Conservation (phyloP, 1,140 invertebrate species). For the Anoplolepis gracilipes region DNA sequence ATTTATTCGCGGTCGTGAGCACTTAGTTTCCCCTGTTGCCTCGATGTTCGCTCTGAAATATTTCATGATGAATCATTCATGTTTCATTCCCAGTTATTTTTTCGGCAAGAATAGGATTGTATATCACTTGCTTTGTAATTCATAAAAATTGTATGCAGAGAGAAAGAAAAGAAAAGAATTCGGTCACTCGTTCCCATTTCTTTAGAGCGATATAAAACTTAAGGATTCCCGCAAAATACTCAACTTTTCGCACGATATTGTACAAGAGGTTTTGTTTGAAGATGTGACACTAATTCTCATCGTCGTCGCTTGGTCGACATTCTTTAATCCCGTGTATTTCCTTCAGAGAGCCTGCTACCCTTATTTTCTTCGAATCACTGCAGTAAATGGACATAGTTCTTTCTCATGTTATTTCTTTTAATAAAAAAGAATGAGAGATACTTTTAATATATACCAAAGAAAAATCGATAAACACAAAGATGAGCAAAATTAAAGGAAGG, state of each 20-base stretch:
- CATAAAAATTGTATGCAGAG: not conserved
- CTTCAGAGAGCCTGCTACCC: not conserved
- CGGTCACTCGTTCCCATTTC: not conserved
- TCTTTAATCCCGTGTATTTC: slow-evolving; percentile 19
- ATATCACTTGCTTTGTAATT: not conserved
- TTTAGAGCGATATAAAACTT: not conserved
- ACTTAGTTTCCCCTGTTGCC: not conserved
- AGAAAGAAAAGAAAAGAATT: not conserved
- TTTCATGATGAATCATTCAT: not conserved
- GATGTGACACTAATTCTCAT: slow-evolving; percentile 15
- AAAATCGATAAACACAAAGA: not conserved
- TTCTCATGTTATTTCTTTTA: not conserved
- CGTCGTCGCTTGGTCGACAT: not conserved
- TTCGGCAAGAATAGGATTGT: not conserved
- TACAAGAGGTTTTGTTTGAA: not conserved
- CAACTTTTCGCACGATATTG: not conserved
- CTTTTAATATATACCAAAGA: not conserved
- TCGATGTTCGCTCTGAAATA: not conserved
- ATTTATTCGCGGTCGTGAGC: not conserved
- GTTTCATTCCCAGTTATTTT: not conserved
- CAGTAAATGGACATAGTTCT: not conserved
- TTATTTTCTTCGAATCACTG: slow-evolving; percentile 7
- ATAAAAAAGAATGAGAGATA: not conserved
- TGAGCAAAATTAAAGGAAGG: not conserved
- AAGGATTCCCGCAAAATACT: not conserved